phyloP scores from a whole-genome alignment of 1,140 invertebrate species.

The Dendrolimus punctatus region DNA sequence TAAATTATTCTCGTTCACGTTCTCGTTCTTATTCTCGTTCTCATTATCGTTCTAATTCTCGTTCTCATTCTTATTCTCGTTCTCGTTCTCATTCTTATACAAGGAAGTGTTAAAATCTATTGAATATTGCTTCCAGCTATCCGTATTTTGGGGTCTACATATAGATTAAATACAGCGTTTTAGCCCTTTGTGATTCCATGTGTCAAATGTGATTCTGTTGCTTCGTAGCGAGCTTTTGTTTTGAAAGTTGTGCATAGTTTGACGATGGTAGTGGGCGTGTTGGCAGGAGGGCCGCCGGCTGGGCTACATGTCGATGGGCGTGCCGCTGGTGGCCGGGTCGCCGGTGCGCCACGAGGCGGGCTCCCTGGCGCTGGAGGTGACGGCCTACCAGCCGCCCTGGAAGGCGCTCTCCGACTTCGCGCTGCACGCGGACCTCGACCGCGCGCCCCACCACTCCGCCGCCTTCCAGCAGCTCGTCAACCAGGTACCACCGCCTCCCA shows the following conservation, averaged over 20 bases:
- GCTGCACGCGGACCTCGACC: conserved; percentile 93
- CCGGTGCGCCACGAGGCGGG: conserved; percentile 94
- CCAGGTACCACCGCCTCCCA: conserved; percentile 77
- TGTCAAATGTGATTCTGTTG: too few species aligned
- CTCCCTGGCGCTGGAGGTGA: conserved; percentile 86
- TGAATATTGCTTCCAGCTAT: too few species aligned
- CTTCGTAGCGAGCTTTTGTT: too few species aligned
- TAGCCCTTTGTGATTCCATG: too few species aligned
- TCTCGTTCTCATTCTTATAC: too few species aligned
- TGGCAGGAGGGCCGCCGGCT: conserved; percentile 89
- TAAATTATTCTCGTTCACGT: too few species aligned
- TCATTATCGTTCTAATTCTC: too few species aligned
- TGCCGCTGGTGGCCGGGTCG: conserved; percentile 96
- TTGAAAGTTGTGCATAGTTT: not conserved
- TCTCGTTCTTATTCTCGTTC: too few species aligned
- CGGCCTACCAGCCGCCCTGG: conserved; percentile 97
- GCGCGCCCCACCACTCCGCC: conserved; percentile 81
- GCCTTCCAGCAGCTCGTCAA: conserved; percentile 97
- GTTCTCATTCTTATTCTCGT: too few species aligned
- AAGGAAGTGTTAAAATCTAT: too few species aligned
- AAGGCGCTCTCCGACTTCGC: conserved; percentile 97
- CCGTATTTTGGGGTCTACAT: too few species aligned
- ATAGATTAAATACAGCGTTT: too few species aligned
- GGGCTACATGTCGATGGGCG: conserved; percentile 95
- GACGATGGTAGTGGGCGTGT: not conserved